Base-by-base conservation (phyloP, 2,888 invertebrate species). In the Drosophila phalerata region DNA sequence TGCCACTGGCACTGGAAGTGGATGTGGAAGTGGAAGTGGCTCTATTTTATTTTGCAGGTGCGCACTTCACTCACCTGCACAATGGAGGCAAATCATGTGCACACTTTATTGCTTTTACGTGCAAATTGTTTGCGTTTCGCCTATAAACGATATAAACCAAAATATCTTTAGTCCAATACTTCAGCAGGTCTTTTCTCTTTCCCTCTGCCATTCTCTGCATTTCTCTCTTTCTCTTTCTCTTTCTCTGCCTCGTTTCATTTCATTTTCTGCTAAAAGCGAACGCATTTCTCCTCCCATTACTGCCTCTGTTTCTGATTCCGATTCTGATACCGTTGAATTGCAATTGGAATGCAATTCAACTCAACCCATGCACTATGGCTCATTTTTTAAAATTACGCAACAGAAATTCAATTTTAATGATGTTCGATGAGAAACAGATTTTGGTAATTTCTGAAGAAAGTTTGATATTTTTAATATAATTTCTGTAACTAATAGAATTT, bases 41-140 rank as follows among this genome's bases (percentile, higher is more conserved):
- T 75, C 74, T 78, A 74, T 69, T 72, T 62, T 68, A 69, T 75
- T 69, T 64, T 57, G 30, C 53, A 64, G 60, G 53, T 69, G 60
- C 64, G 42, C 40, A 40, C 49, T 40, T 15, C n/a, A 10, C 40
- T 49, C 49, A 49, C 48, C 68, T 55, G 19, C 42, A 28, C 55
- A 69, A 71, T 57, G 43, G 62, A 76, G 60, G 66, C 64, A 73
- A 79, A 66, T 67, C 74, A 73, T 79, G 83, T 81, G 82, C 70
- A 69, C 68, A 70, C 72, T 87, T 87, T 85, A 85, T 85, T 85
- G 85, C 83, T 71, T 85, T 73, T 83, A 85, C 85, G 85, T 85
- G 85, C 85, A 83, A 85, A 85, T 81, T 85, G 85, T 85, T 87
- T 81, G 80, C 72, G 64, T 42, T 76, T 82, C 65, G 48, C 77